Conservation (phyloP, 2,113 vertebrate species). For the Cyanocitta stelleri region DNA sequence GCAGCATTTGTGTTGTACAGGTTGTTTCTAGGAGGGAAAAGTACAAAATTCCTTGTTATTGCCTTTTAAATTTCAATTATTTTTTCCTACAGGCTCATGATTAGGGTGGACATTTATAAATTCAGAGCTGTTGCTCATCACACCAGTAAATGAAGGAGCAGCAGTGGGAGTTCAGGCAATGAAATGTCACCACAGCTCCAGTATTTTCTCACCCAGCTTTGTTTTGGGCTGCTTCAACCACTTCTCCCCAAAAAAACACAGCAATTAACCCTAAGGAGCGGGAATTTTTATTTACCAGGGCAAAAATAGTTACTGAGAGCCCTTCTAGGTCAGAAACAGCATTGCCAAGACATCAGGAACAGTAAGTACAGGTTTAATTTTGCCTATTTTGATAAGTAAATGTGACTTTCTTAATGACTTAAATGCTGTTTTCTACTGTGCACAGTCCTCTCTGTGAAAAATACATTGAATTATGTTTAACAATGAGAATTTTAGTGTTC, state of each 20-base stretch:
- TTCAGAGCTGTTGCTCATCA: not conserved
- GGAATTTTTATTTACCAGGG: not conserved
- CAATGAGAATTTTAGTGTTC: not conserved
- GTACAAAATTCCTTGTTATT: rapidly evolving
- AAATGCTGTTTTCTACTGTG: not conserved
- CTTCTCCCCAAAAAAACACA: not conserved
- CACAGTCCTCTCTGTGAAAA: not conserved
- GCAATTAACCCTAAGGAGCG: not conserved
- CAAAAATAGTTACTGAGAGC: not conserved
- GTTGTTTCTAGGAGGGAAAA: slow-evolving; percentile 72
- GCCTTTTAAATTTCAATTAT: rapidly evolving
- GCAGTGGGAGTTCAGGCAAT: not conserved
- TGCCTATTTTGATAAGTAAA: not conserved
- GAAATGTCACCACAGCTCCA: not conserved
- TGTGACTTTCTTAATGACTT: not conserved
- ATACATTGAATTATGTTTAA: not conserved
- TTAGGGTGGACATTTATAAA: not conserved
- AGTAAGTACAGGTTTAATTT: not conserved
- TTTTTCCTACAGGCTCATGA: not conserved
- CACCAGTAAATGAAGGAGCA: not conserved
- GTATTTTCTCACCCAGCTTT: not conserved
- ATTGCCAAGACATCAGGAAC: not conserved
- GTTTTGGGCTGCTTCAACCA: not conserved
- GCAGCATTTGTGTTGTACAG: slow-evolving; percentile 82
- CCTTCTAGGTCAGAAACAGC: not conserved